Evolutionary conservation across 2,797 vertebrate species (phyloP).

Genomic region (Salmo trutta): DNA sequence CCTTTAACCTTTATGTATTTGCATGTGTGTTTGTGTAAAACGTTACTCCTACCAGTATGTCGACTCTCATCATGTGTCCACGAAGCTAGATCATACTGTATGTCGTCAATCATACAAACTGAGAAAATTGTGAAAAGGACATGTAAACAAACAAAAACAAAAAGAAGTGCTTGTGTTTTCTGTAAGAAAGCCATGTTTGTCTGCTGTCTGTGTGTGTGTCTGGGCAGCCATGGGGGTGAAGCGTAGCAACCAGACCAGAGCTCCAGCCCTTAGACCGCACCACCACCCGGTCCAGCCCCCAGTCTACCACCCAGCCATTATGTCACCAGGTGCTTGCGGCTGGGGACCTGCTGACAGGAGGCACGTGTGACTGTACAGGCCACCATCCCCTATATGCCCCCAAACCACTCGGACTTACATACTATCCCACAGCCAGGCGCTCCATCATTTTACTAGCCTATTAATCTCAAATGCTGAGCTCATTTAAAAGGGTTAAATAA

Average conservation of each 20-base stretch:
- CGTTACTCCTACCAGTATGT: no score
- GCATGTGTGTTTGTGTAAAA: not conserved
- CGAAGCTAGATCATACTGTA: not conserved
- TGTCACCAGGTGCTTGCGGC: constrained; percentile 52
- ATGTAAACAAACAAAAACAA: no score
- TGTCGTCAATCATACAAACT: not conserved
- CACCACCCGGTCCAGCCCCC: not conserved
- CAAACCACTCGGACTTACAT: constrained; percentile 4
- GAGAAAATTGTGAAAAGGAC: no score
- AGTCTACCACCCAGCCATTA: constrained; percentile 41
- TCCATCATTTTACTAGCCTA: not conserved
- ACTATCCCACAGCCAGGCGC: not conserved
- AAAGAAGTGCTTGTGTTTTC: not conserved
- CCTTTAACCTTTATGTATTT: not conserved
- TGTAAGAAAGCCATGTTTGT: not conserved
- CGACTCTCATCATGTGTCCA: not conserved
- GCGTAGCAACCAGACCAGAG: constrained; percentile 11
- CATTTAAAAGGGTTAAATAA: not conserved
- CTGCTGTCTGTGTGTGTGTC: not conserved
- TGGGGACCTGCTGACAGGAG: constrained; percentile 47
- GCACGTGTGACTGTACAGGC: constrained; percentile 27
- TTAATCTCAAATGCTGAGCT: constrained; percentile 4
- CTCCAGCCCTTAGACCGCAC: constrained; percentile 8
- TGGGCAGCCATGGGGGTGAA: constrained; percentile 24
- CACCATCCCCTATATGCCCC: not conserved